Base-by-base conservation (phyloP, 1,140 invertebrate species). In the Rhynchophorus ferrugineus region DNA sequence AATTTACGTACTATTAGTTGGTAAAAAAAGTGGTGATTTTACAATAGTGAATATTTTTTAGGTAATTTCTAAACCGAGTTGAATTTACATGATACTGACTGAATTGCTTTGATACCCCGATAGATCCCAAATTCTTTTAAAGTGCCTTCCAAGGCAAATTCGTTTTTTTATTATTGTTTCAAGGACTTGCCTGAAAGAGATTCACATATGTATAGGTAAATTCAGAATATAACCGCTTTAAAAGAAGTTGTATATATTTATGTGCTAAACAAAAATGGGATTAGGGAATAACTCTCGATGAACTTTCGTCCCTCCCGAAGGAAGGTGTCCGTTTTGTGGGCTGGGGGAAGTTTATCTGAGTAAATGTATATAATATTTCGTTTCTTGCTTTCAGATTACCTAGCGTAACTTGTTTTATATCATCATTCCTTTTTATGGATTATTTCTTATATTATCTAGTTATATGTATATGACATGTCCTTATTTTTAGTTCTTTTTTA, bases 231-330 rank as follows among this genome's bases (percentile, higher is more conserved):
- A 44, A 51, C 13, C 41, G 39, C 39, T 44, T 51, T 51, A 44
- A 51, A 44, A 29, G 11, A 19, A 44, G 49, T 51, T 51, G 49
- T 51, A 51, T 11, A 51, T 51, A 51, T 51, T 51, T 51, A 51
- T 44, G 18, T 24, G 46, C 46, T 49, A 49, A 49, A 47, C 13
- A 22, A 11, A 24, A 16, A 20, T 17, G 22, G 18, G 20, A 20
- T 41, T 47, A 47, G 35, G 34, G 36, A 20, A 29, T 48, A 11
- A 16, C 1, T 13, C 7, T 21, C 9, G 3, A 45, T 8, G 34
- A 17, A 47, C 13, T 21, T 21, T 18, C 17, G 17, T 41, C 38
- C 38, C n/a, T n/a, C n/a, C n/a, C n/a, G n/a, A n/a, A n/a, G 17
- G 17, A 37, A 16, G 20, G 20, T 18, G 38, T 41, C 18, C 18